Evolutionary conservation across 2,888 invertebrate species (phyloP).

Genomic region (Caenorhabditis panamensis): DNA sequence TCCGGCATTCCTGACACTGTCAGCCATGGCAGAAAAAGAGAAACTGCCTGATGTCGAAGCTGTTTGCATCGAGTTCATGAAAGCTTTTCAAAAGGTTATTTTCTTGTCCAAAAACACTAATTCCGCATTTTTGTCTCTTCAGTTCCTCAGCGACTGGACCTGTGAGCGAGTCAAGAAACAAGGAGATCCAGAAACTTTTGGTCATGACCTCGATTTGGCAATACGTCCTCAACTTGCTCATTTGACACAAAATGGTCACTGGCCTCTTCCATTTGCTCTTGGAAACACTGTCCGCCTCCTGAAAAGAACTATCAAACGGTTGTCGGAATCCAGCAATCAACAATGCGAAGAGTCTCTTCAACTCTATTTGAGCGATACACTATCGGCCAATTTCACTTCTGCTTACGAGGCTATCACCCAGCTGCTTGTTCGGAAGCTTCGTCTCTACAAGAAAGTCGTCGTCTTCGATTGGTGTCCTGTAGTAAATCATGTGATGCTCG

Average conservation of each 20-base stretch:
- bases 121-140: conserved; percentile 50
- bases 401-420: conserved; percentile 38
- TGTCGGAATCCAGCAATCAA: conserved; percentile 34
- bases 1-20: conserved; percentile 68
- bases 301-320: conserved; percentile 66
- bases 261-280: conserved; percentile 76
- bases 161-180: conserved; percentile 22
- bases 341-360: conserved; percentile 17
- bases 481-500: conserved; percentile 65
- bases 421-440: conserved; percentile 31
- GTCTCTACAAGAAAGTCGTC: conserved; percentile 44
- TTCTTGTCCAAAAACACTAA: neutral
- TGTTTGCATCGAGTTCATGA: conserved; percentile 71
- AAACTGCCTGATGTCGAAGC: conserved; percentile 68
- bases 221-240: conserved; percentile 72
- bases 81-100: conserved; percentile 55
- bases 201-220: conserved; percentile 61
- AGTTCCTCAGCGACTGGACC: too few relatives aligned
- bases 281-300: conserved; percentile 76
- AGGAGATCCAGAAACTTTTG: conserved; percentile 24
- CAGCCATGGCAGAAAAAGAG: conserved; percentile 65
- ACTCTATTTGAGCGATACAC: conserved; percentile 63
- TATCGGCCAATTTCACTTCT: conserved; percentile 55
- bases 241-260: conserved; percentile 68
- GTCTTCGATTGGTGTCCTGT: conserved; percentile 69